A percentile compares a stretch with the other conserved stretches of the same genome.
These are phyloP conservation scores for Dynastes grantii DNA, from an alignment of 2,888 invertebrate genomes.

Conservation along the genomic window DNA sequence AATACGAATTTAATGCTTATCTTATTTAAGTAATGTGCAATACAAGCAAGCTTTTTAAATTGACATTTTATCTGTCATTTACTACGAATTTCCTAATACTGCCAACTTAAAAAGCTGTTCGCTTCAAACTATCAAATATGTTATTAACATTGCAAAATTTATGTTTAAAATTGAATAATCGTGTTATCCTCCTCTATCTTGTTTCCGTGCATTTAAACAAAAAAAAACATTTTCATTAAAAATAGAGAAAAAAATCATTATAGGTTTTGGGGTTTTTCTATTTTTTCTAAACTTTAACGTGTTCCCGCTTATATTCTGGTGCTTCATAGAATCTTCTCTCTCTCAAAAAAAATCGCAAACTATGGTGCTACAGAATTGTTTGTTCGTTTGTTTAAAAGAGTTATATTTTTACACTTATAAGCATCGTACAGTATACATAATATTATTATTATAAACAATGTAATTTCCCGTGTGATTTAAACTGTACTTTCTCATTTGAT, in stretches of 20 bases:
- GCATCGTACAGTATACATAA: conserved; percentile 21
- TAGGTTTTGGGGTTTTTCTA: conserved; percentile 8
- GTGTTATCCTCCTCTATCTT: neutral
- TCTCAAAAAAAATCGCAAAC: conserved; percentile 56
- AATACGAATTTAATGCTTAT: neutral
- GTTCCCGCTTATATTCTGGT: conserved; percentile 66
- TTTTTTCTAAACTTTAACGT: conserved; percentile 67
- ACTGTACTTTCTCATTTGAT: conserved; percentile 51
- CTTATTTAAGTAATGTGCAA: no score
- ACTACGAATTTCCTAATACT: no score
- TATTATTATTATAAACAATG: conserved; percentile 27
- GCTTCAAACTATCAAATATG: no score
- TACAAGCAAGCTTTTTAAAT: no score
- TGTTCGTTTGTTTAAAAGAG: conserved; percentile 54
- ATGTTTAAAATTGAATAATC: no score
- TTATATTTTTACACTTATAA: conserved; percentile 26
- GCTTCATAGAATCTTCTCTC: conserved; percentile 65
- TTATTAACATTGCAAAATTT: no score
- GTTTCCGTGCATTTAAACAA: neutral
- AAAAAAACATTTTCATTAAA: neutral
- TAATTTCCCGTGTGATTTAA: conserved; percentile 61
- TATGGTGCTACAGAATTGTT: conserved; percentile 69
- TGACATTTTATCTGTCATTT: no score
- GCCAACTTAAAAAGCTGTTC: no score
- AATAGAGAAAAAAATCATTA: neutral